Evolutionary conservation across 2,888 invertebrate genomes (phyloP), one percentile per base, ranked within the genome.

Genomic region (Loripinus fragilis): DNA sequence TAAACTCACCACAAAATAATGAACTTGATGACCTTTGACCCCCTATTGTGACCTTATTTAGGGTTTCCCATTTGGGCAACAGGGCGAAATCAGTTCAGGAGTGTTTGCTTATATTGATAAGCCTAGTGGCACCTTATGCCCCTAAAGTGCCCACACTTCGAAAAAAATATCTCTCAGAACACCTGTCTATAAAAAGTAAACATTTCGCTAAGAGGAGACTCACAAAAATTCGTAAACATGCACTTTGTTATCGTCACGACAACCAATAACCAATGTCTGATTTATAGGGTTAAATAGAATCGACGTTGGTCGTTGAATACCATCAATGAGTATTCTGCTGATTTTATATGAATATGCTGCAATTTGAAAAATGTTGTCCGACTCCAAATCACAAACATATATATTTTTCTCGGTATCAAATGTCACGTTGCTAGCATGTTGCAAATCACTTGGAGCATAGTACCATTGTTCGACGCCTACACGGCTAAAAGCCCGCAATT

Each of bases 181-280:
- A n/a, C n/a, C n/a, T n/a, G n/a, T n/a, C n/a, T n/a, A n/a, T n/a
- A n/a, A n/a, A n/a, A n/a, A n/a, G n/a, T n/a, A n/a, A n/a, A n/a
- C n/a, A n/a, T n/a, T n/a, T n/a, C n/a, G n/a, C n/a, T n/a, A n/a
- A n/a, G n/a, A n/a, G n/a, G n/a, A n/a, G n/a, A n/a, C n/a, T n/a
- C n/a, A n/a, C n/a, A n/a, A n/a, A 60, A 60, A 60, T 20, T 30
- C 17, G n/a, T 33, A 60, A 33, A 60, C 33, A 33, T 60, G 60
- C 17, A 60, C 60, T 33, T 60, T 60, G 10, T 33, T 60, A 33
- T 60, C 60, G 3, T 33, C 33, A 8, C 10, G 5, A 33, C 60
- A 60, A 5, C 60, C 60, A 3, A 60, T 17, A 20, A 60, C 60
- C 20, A 60, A 33, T 10, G 60, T 60, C 12, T 60, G 7, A 20